Conservation (phyloP, 2,888 invertebrate species). For the Acronicta leporina region DNA sequence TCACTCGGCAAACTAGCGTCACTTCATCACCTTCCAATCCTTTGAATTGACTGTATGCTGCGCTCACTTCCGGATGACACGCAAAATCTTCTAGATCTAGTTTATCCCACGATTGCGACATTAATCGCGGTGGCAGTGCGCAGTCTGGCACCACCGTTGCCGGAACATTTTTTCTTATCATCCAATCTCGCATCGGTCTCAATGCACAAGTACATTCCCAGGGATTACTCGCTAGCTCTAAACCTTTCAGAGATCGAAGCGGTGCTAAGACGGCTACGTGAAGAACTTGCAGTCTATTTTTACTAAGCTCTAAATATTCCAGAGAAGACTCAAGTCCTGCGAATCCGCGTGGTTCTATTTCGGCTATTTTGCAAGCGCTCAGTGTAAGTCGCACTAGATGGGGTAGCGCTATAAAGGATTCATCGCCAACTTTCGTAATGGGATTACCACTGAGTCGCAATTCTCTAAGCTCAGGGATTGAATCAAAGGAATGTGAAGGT, state of each 20-base stretch:
- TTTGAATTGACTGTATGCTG: conserved; percentile 89
- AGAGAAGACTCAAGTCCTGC: conserved; percentile 92
- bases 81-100: conserved; percentile 94
- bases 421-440: conserved; percentile 91
- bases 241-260: conserved; percentile 91
- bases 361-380: conserved; percentile 91
- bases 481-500: conserved; percentile 93
- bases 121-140: conserved; percentile 90
- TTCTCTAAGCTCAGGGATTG: conserved; percentile 93
- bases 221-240: conserved; percentile 93
- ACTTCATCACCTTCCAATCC: conserved; percentile 93
- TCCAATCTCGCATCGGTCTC: conserved; percentile 93
- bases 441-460: conserved; percentile 93
- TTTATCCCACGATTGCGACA: conserved; percentile 92
- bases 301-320: conserved; percentile 93
- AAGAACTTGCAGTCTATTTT: conserved; percentile 92
- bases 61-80: conserved; percentile 92
- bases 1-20: conserved; percentile 92
- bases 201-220: conserved; percentile 95
- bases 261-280: conserved; percentile 91
- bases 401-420: conserved; percentile 91
- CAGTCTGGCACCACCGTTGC: conserved; percentile 91
- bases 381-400: conserved; percentile 93
- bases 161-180: conserved; percentile 93
- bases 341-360: conserved; percentile 92